Conservation (phyloP, 2,797 vertebrate species). For the Artibeus jamaicensis region DNA sequence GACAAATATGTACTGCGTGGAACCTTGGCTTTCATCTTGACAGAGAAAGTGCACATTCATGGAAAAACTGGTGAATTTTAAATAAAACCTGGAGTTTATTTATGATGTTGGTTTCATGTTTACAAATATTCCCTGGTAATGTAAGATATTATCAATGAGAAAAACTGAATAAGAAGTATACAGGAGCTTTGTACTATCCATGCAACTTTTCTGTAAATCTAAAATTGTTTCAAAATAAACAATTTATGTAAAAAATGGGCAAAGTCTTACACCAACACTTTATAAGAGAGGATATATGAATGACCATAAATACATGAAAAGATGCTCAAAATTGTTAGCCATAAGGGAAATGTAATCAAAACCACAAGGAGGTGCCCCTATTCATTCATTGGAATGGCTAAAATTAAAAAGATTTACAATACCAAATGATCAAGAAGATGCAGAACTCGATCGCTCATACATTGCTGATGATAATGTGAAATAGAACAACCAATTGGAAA, state of each 20-base stretch:
- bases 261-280: neutral
- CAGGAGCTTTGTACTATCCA: neutral
- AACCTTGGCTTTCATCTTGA: neutral
- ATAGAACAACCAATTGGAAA: neutral
- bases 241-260: neutral
- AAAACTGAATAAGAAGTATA: neutral
- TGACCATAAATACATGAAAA: neutral
- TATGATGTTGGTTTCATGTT: neutral
- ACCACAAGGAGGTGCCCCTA: neutral
- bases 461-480: neutral
- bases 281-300: neutral
- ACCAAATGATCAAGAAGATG: neutral
- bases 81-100: neutral
- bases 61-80: neutral
- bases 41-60: neutral
- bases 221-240: neutral
- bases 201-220: neutral
- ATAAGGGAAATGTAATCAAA: neutral
- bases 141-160: neutral
- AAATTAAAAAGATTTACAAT: neutral
- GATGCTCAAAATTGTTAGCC: neutral
- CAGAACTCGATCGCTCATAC: neutral
- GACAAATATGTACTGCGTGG: neutral
- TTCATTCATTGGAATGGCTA: neutral
- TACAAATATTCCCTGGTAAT: neutral